Conservation (phyloP, 2,113 vertebrate genomes). For the Neoarius graeffei region DNA sequence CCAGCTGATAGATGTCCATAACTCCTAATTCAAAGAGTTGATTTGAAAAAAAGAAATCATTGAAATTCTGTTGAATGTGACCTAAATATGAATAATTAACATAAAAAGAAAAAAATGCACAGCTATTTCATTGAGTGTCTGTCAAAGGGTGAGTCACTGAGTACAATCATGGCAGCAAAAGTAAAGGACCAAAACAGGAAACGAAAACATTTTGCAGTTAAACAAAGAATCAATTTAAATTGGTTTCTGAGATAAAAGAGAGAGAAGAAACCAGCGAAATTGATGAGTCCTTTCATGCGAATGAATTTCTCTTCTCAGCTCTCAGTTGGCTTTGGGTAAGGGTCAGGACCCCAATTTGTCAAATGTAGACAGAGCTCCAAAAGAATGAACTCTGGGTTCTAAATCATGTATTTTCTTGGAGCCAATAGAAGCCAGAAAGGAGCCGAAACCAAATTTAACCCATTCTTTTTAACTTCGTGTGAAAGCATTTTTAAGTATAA, state of each 20-base stretch:
- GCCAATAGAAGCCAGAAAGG: neutral
- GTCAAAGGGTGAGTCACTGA: neutral
- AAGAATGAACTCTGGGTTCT: neutral
- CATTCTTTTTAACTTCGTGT: neutral
- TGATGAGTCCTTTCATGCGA: neutral
- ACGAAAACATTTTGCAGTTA: neutral
- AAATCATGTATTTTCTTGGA: constrained; percentile 23
- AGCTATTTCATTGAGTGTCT: neutral
- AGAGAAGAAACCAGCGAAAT: neutral
- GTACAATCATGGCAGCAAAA: neutral
- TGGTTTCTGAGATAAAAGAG: neutral
- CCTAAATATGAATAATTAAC: neutral
- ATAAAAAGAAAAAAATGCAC: neutral
- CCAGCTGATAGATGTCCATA: neutral
- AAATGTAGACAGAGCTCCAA: constrained; percentile 16
- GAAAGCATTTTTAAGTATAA: neutral
- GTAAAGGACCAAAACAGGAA: neutral
- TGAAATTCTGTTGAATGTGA: neutral
- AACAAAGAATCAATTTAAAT: neutral
- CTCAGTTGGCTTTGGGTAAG: neutral
- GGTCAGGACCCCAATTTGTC: constrained; percentile 45
- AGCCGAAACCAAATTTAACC: neutral
- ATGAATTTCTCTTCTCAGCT: neutral
- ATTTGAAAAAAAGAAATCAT: neutral
- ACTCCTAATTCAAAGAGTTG: neutral